A percentile compares a stretch with the other conserved stretches of the same genome.
phyloP scores from a whole-genome alignment of 2,113 vertebrate species.

The Lagopus muta region DNA sequence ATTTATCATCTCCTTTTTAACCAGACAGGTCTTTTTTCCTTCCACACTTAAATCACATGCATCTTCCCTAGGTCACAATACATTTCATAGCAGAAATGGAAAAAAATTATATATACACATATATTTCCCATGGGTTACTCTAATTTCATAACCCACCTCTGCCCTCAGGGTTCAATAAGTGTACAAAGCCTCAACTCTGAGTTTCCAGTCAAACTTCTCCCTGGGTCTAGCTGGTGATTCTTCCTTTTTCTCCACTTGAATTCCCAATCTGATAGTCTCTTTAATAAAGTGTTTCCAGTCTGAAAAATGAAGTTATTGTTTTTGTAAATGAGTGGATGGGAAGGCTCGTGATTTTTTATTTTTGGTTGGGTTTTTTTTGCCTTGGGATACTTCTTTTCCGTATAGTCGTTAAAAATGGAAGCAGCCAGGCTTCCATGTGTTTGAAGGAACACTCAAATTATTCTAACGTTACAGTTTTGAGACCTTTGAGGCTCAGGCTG shows the following conservation, averaged over 20 bases:
- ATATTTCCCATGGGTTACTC: not conserved
- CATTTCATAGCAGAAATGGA: not conserved
- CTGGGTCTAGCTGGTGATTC: not conserved
- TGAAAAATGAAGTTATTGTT: slow-evolving; percentile 6
- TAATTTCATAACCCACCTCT: not conserved
- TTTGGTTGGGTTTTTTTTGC: not conserved
- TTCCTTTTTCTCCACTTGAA: not conserved
- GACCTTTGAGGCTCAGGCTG: not conserved
- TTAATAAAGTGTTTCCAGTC: not conserved
- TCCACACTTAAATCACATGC: not conserved
- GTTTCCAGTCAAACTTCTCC: not conserved
- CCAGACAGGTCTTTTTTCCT: not conserved
- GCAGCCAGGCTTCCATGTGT: not conserved
- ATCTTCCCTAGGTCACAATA: not conserved
- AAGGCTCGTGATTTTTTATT: not conserved
- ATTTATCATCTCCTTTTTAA: not conserved
- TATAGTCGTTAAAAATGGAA: not conserved
- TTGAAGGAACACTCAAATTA: slow-evolving; percentile 10
- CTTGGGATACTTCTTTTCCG: not conserved
- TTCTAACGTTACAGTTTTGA: not conserved
- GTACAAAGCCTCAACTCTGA: not conserved
- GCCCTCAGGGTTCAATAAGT: not conserved
- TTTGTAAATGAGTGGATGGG: not conserved
- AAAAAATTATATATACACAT: not conserved
- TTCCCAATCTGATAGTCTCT: not conserved